Percentiles rank a stretch among this genome's conserved stretches.
These are phyloP conservation scores for Bombus waltoni DNA, from an alignment of 1,140 invertebrate genomes.

Conservation along the genomic window DNA sequence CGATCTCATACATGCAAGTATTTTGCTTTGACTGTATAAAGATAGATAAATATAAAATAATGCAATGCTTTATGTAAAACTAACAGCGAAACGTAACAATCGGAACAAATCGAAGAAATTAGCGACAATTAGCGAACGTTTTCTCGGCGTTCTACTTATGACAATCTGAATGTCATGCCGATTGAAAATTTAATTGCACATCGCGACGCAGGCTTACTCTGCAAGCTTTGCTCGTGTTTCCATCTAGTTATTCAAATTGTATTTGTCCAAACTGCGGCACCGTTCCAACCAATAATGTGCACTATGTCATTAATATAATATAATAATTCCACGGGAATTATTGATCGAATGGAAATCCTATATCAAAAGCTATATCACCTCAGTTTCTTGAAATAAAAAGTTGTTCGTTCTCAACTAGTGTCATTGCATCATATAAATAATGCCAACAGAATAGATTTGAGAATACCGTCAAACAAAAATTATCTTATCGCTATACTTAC, in stretches of 20 bases:
- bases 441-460: background rate
- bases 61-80: background rate
- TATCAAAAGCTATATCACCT: background rate
- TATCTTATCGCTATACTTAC: background rate
- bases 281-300: background rate
- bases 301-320: background rate
- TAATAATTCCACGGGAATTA: background rate
- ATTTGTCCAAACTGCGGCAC: background rate
- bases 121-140: conserved; percentile 2
- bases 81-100: background rate
- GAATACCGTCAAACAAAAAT: background rate
- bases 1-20: background rate
- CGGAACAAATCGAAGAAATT: conserved; percentile 17
- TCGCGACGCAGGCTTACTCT: too few relatives aligned
- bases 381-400: background rate
- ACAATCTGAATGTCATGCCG: background rate
- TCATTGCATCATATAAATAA: background rate
- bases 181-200: conserved; percentile 31
- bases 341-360: background rate
- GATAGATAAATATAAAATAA: background rate
- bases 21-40: background rate
- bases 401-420: background rate
- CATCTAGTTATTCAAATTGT: conserved; percentile 38
- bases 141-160: background rate
- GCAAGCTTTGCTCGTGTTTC: conserved; percentile 16